Percentiles rank a stretch among this genome's conserved stretches.
These are phyloP conservation scores for Dendroctonus ponderosae DNA, from an alignment of 1,140 invertebrate genomes.

Conservation along the genomic window DNA sequence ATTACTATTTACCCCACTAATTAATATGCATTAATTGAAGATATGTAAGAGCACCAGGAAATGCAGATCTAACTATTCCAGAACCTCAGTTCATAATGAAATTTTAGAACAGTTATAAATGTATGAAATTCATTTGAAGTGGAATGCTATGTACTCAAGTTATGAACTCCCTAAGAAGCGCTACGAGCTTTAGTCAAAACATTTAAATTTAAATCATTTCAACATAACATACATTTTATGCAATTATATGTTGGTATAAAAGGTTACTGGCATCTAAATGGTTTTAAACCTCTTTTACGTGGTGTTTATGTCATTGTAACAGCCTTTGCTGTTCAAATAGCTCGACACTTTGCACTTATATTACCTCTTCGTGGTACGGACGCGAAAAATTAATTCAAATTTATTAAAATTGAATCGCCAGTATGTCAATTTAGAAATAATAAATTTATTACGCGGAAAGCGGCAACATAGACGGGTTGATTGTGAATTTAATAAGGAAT, in stretches of 20 bases:
- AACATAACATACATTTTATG: neutral
- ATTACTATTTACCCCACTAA: too few relatives aligned
- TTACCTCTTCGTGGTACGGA: neutral
- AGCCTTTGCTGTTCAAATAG: conserved; percentile 2
- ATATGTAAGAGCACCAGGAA: too few relatives aligned
- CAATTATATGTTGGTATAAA: conserved; percentile 5
- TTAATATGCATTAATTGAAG: too few relatives aligned
- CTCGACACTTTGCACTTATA: conserved; percentile 4
- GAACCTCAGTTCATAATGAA: too few relatives aligned
- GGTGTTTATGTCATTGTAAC: conserved; percentile 10
- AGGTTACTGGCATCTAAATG: conserved; percentile 8
- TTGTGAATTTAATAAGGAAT: neutral
- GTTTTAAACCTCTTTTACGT: conserved; percentile 1
- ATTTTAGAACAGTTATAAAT: too few relatives aligned
- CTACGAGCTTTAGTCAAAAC: too few relatives aligned
- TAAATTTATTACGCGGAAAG: conserved; percentile 1
- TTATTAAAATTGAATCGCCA: conserved; percentile 8
- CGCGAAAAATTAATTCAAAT: conserved; percentile 12
- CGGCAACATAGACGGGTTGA: conserved; percentile 1
- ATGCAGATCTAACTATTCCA: too few relatives aligned
- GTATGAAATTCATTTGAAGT: neutral
- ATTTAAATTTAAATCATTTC: too few relatives aligned
- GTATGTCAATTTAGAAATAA: conserved; percentile 9
- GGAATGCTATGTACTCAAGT: neutral
- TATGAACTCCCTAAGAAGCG: too few relatives aligned